Evolutionary conservation across 2,797 vertebrate species (phyloP).

Genomic region (Hemitrygon akajei): DNA sequence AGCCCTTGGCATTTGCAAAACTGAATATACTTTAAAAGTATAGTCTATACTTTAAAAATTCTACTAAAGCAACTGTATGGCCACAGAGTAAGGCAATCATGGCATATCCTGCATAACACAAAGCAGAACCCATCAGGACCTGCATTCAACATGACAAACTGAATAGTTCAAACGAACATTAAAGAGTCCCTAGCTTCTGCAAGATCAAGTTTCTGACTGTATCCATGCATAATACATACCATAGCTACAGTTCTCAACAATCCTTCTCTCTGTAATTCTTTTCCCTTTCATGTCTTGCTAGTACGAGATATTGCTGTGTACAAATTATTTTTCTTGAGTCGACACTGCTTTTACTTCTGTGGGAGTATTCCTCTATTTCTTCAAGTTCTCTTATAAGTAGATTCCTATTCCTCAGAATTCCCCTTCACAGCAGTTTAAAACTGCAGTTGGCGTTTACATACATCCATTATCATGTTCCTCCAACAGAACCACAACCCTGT

Average conservation of each 20-base stretch:
- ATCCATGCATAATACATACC: neutral
- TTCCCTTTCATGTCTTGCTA: neutral
- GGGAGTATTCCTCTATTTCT: neutral
- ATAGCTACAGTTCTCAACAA: neutral
- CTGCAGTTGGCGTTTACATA: neutral
- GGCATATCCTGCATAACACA: neutral
- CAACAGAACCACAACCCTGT: no score
- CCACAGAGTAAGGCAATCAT: neutral
- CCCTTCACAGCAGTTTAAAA: neutral
- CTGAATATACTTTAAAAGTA: no score
- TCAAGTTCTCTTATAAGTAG: neutral
- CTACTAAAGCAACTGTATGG: neutral
- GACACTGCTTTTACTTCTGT: neutral
- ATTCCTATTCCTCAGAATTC: no score
- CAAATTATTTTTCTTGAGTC: neutral
- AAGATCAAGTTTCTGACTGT: neutral
- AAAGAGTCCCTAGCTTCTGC: neutral
- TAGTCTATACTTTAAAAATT: neutral
- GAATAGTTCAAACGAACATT: neutral
- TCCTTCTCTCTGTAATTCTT: neutral
- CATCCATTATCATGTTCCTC: no score
- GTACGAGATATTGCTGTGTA: neutral
- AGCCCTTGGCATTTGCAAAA: neutral
- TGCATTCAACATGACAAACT: neutral
- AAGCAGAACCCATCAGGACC: neutral